Evolutionary conservation across 2,113 vertebrate species (phyloP).

Genomic region (Cranoglanis bouderius): DNA sequence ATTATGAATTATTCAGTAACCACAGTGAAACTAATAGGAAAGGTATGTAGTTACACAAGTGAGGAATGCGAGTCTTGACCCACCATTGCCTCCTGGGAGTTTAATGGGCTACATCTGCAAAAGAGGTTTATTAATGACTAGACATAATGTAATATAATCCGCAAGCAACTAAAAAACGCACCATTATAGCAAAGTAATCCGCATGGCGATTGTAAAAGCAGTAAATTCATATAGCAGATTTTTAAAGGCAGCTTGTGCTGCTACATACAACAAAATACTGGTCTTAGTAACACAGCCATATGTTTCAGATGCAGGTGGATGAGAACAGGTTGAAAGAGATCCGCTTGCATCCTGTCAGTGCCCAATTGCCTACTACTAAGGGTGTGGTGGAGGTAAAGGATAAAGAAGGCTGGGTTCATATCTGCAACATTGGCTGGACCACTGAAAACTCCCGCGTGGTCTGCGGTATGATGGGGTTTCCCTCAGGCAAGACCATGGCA

Average conservation of each 20-base stretch:
- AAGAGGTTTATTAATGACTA: not conserved
- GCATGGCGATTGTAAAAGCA: not conserved
- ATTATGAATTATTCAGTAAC: not conserved
- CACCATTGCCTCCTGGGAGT: not conserved
- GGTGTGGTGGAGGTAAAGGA: slow-evolving; percentile 89
- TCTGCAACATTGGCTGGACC: slow-evolving; percentile 87
- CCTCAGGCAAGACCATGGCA: slow-evolving; percentile 83
- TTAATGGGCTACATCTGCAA: not conserved
- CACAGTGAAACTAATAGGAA: slow-evolving; percentile 2
- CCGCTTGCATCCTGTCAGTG: slow-evolving; percentile 75
- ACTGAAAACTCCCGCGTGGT: slow-evolving; percentile 84
- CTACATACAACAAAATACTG: not conserved
- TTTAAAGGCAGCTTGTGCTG: not conserved
- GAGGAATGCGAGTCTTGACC: not conserved
- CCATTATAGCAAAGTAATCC: not conserved
- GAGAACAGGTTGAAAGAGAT: slow-evolving; percentile 86
- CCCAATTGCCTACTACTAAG: slow-evolving; percentile 79
- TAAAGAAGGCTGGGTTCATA: slow-evolving; percentile 83
- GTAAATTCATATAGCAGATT: not conserved
- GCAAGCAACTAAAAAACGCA: not conserved
- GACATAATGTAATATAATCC: not conserved
- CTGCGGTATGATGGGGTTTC: slow-evolving; percentile 96
- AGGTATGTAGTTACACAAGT: not conserved
- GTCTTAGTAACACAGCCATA: not conserved
- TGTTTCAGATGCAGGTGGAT: slow-evolving; percentile 74